phyloP scores from a whole-genome alignment of 2,888 invertebrate species.

The Cactoblastis cactorum region DNA sequence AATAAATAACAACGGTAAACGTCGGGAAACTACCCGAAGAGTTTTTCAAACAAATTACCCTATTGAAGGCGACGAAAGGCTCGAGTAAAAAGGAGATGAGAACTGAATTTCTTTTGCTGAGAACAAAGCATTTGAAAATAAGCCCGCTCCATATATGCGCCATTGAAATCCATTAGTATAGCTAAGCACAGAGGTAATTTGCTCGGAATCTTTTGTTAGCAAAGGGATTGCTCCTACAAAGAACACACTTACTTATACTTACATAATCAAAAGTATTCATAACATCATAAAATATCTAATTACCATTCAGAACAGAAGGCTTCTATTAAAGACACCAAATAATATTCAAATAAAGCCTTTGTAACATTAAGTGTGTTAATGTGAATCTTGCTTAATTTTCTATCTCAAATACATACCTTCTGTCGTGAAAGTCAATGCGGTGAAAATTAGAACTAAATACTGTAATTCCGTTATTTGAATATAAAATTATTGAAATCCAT shows the following conservation, averaged over 20 bases:
- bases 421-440: conserved; percentile 12
- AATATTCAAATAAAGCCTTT: conserved; percentile 42
- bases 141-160: conserved; percentile 64
- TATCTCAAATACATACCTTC: neutral
- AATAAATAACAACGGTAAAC: conserved; percentile 36
- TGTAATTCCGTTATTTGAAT: neutral
- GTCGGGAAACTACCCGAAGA: conserved; percentile 40
- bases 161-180: conserved; percentile 72
- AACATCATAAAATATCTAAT: conserved; percentile 59
- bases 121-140: conserved; percentile 70
- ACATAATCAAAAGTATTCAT: conserved; percentile 56
- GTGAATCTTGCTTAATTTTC: conserved; percentile 12
- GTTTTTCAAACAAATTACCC: conserved; percentile 59
- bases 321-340: conserved; percentile 49
- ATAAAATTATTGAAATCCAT: conserved; percentile 42
- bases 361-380: conserved; percentile 11
- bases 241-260: conserved; percentile 45
- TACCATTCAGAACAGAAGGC: conserved; percentile 40
- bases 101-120: conserved; percentile 64
- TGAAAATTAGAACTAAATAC: conserved; percentile 14
- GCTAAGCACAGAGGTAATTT: conserved; percentile 64
- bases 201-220: conserved; percentile 62
- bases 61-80: conserved; percentile 56
- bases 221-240: conserved; percentile 57
- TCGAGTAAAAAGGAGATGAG: conserved; percentile 52